A percentile compares a stretch with the other conserved stretches of the same genome.
phyloP scores from a whole-genome alignment of 2,113 vertebrate species.

The Platysternon megacephalum region DNA sequence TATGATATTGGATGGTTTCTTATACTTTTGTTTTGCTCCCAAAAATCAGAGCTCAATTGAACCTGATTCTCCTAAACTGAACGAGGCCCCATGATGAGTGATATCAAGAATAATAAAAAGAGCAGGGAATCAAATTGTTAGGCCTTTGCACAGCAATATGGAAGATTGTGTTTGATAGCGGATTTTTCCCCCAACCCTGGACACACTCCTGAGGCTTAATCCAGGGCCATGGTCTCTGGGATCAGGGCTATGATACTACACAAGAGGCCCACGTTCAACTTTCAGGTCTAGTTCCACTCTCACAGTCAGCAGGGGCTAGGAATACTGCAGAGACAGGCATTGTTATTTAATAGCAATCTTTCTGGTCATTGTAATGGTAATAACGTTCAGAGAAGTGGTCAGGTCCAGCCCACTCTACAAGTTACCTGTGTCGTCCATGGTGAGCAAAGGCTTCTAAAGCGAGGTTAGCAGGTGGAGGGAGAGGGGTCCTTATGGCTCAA shows the following conservation, averaged over 20 bases:
- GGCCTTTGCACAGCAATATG: background rate
- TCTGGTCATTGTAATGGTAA: background rate
- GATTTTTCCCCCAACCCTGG: background rate
- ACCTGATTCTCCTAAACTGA: background rate
- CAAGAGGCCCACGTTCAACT: background rate
- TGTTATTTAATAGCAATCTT: slow-evolving; percentile 16
- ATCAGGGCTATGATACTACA: background rate
- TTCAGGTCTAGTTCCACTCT: slow-evolving; percentile 1
- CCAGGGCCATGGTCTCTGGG: background rate
- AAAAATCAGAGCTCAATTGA: background rate
- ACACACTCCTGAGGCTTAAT: background rate
- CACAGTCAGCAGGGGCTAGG: background rate
- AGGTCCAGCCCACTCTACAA: background rate
- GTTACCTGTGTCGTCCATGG: background rate
- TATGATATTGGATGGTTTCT: background rate
- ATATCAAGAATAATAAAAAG: background rate
- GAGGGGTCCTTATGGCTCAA: background rate
- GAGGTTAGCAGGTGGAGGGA: background rate
- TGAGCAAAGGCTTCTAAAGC: background rate
- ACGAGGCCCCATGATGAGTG: background rate
- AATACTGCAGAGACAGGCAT: background rate
- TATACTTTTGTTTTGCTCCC: background rate
- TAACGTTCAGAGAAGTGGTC: slow-evolving; percentile 10
- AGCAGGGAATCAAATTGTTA: background rate
- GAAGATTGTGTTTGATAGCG: background rate